Conservation (phyloP, 2,888 invertebrate species). For the Esperia sulphurella region DNA sequence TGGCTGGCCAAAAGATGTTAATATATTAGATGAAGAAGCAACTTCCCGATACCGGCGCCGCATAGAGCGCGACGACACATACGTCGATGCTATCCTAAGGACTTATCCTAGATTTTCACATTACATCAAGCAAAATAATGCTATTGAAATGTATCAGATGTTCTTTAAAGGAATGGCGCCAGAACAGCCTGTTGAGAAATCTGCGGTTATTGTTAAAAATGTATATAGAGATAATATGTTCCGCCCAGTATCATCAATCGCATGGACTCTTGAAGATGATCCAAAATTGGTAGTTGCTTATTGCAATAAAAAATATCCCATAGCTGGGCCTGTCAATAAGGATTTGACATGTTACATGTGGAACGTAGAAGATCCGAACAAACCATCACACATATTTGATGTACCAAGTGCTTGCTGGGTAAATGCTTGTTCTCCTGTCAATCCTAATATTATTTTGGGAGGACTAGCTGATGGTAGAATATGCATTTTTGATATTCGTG, state of each 20-base stretch:
- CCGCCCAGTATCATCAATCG: constrained; percentile 74
- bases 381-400: constrained; percentile 25
- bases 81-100: constrained; percentile 80
- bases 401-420: constrained; percentile 48
- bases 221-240: constrained; percentile 77
- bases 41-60: constrained; percentile 84
- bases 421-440: constrained; percentile 34
- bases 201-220: constrained; percentile 76
- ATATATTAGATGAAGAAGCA: constrained; percentile 81
- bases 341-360: constrained; percentile 81
- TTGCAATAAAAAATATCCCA: constrained; percentile 51
- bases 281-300: constrained; percentile 82
- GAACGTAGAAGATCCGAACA: constrained; percentile 71
- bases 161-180: constrained; percentile 80
- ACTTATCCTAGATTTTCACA: constrained; percentile 77
- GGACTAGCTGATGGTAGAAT: constrained; percentile 51
- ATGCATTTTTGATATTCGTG: constrained; percentile 85
- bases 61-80: constrained; percentile 86
- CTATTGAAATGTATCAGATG: constrained; percentile 86
- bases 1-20: constrained; percentile 89
- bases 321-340: constrained; percentile 20
- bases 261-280: constrained; percentile 83
- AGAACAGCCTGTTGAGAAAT: constrained; percentile 64
- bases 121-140: constrained; percentile 85
- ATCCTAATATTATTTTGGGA: constrained; percentile 35